Conservation (phyloP, 2,888 invertebrate genomes). For the Ephialtes manifestator region DNA sequence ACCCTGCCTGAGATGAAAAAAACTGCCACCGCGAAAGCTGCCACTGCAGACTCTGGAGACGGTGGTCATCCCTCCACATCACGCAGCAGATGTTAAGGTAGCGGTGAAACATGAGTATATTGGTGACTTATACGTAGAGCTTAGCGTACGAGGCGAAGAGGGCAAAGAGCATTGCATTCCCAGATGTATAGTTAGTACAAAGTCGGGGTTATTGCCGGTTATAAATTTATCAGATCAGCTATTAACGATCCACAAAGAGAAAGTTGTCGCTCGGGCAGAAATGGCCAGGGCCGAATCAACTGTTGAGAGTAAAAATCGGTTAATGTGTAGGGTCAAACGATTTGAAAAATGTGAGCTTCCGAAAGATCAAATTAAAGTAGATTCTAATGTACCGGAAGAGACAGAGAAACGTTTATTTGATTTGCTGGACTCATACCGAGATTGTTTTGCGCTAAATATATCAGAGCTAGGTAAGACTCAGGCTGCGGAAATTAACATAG, state of each 20-base stretch:
- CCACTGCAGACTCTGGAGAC: constrained; percentile 35
- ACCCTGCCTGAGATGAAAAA: constrained; percentile 45
- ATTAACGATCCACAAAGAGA: constrained; percentile 1
- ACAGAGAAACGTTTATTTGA: constrained; percentile 5
- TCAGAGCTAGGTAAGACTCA: constrained; percentile 7
- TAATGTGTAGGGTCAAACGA: background rate
- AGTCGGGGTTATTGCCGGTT: constrained; percentile 14
- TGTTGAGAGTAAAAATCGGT: background rate
- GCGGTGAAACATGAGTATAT: constrained; percentile 47
- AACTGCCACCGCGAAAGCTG: constrained; percentile 44
- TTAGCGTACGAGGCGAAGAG: constrained; percentile 40
- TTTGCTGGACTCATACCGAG: constrained; percentile 5
- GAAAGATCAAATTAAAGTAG: constrained; percentile 21
- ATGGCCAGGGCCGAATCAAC: background rate
- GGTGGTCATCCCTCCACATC: constrained; percentile 63
- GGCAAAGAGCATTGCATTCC: constrained; percentile 45
- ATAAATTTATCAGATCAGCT: constrained; percentile 34
- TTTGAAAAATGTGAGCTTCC: background rate
- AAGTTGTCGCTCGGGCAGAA: constrained; percentile 9
- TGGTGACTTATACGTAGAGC: too few species aligned
- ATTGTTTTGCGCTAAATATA: constrained; percentile 14
- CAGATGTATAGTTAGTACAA: constrained; percentile 29
- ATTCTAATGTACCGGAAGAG: background rate
- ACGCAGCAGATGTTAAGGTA: constrained; percentile 72
- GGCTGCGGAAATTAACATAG: constrained; percentile 20